Evolutionary conservation across 2,888 invertebrate genomes (phyloP), one percentile per base, ranked within the genome.

Genomic region (Callimorpha dominula): DNA sequence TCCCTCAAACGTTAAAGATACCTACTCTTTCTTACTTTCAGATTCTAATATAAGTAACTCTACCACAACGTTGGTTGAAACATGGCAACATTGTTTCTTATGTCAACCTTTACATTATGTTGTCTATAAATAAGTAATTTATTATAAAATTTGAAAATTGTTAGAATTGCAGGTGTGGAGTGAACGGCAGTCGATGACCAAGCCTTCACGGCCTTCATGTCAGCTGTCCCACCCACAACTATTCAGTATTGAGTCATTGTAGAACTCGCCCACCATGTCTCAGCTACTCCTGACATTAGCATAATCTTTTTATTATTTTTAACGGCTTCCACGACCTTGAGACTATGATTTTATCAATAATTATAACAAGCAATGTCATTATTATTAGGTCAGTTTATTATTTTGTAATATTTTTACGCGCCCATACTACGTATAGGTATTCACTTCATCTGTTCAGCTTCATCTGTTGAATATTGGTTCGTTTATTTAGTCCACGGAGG

Each of bases 201-300:
- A 92, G 88, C 88, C 87, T 79, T 78, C 74, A 68, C 82, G 89
- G 86, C 94, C 95, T 95, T 93, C 91, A 81, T 78, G 83, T 88
- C 87, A 88, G 86, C 86, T 88, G 86, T 85, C 84, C 88, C 92
- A 85, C 94, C 94, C 92, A 94, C 94, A 74, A 80, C 74, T 81
- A 86, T 90, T 94, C 94, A 94, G 85, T 94, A 86, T 90, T 94
- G 94, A 94, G 85, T 94, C 94, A 94, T 86, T 84, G 78, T 84
- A 74, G 73, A 81, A 80, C 73, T 86, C 92, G 89, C 94, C 94
- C 91, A 93, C 94, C 78, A 72, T 78, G 57, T 79, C 74, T 66
- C 78, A 78, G 75, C 84, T 85, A 78, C 88, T 89, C 86, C 87
- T 84, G 82, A 84, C 88, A 91, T 93, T 92, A 89, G 86, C 90